Evolutionary conservation across 2,888 invertebrate genomes (phyloP).

Genomic region (Synanthedon vespiformis): DNA sequence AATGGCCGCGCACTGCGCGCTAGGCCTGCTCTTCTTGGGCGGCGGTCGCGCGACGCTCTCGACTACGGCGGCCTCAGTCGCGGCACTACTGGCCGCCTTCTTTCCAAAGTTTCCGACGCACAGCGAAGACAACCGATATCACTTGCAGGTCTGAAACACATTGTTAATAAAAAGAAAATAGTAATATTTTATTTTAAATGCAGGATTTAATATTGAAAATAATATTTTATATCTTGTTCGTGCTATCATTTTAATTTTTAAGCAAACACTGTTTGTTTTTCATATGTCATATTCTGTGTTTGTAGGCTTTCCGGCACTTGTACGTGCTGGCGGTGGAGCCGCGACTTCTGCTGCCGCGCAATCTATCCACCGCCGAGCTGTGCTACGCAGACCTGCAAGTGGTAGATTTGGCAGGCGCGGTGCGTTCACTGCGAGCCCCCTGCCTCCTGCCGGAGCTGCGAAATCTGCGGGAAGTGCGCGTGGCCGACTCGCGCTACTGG

Average conservation of each 20-base stretch:
- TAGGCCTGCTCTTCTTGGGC: conserved; percentile 93
- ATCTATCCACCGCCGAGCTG: conserved; percentile 81
- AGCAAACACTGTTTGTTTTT: not conserved
- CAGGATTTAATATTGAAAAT: too few species aligned
- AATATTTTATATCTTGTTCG: too few species aligned
- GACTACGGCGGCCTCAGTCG: conserved; percentile 86
- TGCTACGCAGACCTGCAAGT: conserved; percentile 84
- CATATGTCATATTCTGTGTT: conserved; percentile 14
- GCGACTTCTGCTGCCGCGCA: conserved; percentile 86
- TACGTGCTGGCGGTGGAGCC: conserved; percentile 96
- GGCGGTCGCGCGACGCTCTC: conserved; percentile 90
- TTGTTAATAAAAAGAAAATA: too few species aligned
- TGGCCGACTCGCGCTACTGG: conserved; percentile 92
- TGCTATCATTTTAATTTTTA: too few species aligned
- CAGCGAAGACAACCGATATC: conserved; percentile 93
- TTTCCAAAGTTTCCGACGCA: conserved; percentile 98
- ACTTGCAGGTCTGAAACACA: too few species aligned
- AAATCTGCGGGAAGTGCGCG: conserved; percentile 78
- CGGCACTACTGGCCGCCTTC: conserved; percentile 91
- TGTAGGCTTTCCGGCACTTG: conserved; percentile 96
- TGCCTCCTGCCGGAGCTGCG: conserved; percentile 87
- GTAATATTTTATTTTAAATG: too few species aligned
- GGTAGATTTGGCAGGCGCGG: conserved; percentile 53
- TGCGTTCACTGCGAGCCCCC: conserved; percentile 79
- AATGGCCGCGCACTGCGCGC: conserved; percentile 94